Conservation (phyloP, 2,888 invertebrate species). For the Phaonia tiefii region DNA sequence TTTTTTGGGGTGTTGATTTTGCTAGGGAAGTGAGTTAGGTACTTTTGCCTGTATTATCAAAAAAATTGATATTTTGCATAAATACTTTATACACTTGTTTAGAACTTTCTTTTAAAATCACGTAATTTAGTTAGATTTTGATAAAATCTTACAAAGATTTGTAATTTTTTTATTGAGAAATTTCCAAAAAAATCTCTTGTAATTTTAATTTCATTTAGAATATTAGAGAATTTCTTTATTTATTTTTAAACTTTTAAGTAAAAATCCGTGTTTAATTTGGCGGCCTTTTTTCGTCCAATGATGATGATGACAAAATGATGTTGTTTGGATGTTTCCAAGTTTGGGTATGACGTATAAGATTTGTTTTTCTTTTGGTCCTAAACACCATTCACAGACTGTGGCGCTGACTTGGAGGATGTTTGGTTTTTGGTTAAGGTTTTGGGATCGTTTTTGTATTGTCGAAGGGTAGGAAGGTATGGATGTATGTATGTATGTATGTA, state of each 20-base stretch:
- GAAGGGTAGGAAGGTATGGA: too few species aligned
- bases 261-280: constrained; percentile 46
- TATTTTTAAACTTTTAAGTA: background rate
- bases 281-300: constrained; percentile 20
- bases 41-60: too few species aligned
- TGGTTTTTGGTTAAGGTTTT: constrained; percentile 18
- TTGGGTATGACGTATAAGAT: too few species aligned
- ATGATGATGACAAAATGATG: too few species aligned
- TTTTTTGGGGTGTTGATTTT: constrained; percentile 32
- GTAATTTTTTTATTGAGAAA: background rate
- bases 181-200: constrained; percentile 23
- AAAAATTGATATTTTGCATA: too few species aligned
- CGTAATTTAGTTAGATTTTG: background rate
- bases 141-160: too few species aligned
- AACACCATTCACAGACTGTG: constrained; percentile 23
- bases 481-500: too few species aligned
- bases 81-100: too few species aligned
- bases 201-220: constrained; percentile 9
- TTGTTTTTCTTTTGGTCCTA: background rate
- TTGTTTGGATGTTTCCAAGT: background rate
- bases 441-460: constrained; percentile 24
- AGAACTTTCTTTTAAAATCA: background rate
- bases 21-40: too few species aligned
- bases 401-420: constrained; percentile 25
- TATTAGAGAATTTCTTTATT: constrained; percentile 8